Percentiles rank a stretch among this genome's conserved stretches.
Conservation (phyloP, 2,888 invertebrate species). For the Ellobium chinense region DNA sequence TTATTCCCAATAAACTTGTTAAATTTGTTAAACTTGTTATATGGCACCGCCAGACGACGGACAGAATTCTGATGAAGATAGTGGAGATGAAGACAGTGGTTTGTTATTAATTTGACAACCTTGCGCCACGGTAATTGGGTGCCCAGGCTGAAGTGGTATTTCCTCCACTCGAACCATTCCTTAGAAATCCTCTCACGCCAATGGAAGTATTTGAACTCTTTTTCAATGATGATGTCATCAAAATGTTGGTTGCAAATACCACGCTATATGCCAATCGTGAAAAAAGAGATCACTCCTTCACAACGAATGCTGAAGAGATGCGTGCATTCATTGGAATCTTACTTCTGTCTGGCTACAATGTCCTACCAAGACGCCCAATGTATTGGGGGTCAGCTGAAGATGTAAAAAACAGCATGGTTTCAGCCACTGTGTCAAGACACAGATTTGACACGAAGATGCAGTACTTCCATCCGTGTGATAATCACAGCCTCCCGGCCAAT, state of each 20-base stretch:
- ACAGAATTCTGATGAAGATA: too few species aligned
- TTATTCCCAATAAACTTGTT: too few species aligned
- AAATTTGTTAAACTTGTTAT: too few species aligned
- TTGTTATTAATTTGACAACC: too few species aligned
- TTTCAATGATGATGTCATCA: background rate
- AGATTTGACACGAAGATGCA: background rate
- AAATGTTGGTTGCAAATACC: background rate
- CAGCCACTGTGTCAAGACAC: background rate
- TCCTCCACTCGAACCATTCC: too few species aligned
- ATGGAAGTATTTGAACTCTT: background rate
- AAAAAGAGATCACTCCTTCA: background rate
- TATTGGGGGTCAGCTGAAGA: background rate
- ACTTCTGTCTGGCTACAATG: background rate
- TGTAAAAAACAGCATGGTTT: background rate
- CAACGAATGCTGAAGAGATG: background rate
- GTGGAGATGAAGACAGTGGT: too few species aligned
- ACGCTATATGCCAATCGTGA: background rate
- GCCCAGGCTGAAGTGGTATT: too few species aligned
- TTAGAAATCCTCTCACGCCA: too few species aligned
- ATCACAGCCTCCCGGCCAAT: background rate
- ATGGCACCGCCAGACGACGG: too few species aligned
- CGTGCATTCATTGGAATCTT: background rate
- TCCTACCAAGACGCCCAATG: background rate
- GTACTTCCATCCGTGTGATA: background rate
- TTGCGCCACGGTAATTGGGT: too few species aligned